A percentile compares a stretch with the other conserved stretches of the same genome.
These are phyloP conservation scores for Leucophenga varia DNA, from an alignment of 1,140 invertebrate genomes.

Conservation along the genomic window DNA sequence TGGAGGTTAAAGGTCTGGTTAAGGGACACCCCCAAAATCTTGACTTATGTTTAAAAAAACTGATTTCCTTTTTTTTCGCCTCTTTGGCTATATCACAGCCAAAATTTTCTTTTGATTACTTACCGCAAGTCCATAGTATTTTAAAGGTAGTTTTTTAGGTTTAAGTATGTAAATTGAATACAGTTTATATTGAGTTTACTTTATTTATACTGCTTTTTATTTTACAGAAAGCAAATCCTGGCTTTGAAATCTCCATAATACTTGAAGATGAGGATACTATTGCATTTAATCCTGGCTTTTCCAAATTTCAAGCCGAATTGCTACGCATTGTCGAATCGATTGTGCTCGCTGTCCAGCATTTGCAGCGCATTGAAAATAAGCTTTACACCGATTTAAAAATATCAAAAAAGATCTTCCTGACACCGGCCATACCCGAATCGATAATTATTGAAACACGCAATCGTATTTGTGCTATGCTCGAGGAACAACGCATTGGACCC, in stretches of 20 bases:
- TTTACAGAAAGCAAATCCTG: constrained; percentile 67
- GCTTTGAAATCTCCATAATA: constrained; percentile 72
- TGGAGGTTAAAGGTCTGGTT: no score
- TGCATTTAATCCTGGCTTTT: constrained; percentile 79
- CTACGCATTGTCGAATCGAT: constrained; percentile 73
- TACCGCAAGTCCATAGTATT: no score
- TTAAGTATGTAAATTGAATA: no score
- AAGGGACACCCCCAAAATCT: no score
- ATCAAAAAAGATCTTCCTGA: constrained; percentile 34
- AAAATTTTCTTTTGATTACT: no score
- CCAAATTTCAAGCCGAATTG: constrained; percentile 70
- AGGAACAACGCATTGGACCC: constrained; percentile 69
- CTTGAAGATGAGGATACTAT: constrained; percentile 68
- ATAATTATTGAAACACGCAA: constrained; percentile 63
- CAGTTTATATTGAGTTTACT: constrained; percentile 62
- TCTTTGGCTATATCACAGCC: no score
- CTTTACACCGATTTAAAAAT: constrained; percentile 45
- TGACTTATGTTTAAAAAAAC: no score
- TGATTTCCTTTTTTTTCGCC: no score
- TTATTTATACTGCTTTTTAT: constrained; percentile 13
- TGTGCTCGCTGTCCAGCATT: constrained; percentile 66
- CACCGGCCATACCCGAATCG: constrained; percentile 71
- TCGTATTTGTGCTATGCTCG: constrained; percentile 63
- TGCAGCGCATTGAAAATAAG: constrained; percentile 71
- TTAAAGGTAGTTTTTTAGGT: no score